Evolutionary conservation across 2,888 invertebrate species (phyloP).

Genomic region (Drosophila engyochracea): DNA sequence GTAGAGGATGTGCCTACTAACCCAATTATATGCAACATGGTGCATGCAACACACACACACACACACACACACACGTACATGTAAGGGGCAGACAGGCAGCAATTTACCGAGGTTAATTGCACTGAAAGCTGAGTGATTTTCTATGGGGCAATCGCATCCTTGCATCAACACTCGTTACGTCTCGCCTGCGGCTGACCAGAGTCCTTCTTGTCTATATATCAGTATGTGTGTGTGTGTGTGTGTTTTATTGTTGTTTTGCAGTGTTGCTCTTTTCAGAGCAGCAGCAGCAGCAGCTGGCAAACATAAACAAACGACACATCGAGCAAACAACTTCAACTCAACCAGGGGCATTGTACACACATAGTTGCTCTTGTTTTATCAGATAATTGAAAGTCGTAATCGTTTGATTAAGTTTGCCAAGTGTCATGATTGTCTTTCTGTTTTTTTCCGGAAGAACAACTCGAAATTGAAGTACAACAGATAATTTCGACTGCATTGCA

Average conservation of each 20-base stretch:
- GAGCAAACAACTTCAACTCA: conserved; percentile 48
- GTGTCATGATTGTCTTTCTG: conserved; percentile 70
- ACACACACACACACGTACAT: neutral
- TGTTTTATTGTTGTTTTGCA: conserved; percentile 39
- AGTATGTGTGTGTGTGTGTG: conserved; percentile 8
- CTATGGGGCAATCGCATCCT: conserved; percentile 17
- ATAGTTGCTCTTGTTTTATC: conserved; percentile 68
- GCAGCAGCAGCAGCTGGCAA: conserved; percentile 7
- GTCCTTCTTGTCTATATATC: conserved; percentile 9
- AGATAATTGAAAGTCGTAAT: conserved; percentile 81
- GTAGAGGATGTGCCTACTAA: conserved; percentile 18
- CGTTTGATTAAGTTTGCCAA: conserved; percentile 77
- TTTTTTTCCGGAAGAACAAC: conserved; percentile 20
- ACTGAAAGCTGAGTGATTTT: conserved; percentile 43
- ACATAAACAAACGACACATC: conserved; percentile 36
- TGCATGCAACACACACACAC: conserved; percentile 5
- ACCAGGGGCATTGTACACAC: conserved; percentile 19
- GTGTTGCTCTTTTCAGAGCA: conserved; percentile 32
- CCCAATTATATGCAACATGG: conserved; percentile 7
- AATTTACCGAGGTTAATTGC: conserved; percentile 45
- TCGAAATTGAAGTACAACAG: conserved; percentile 4
- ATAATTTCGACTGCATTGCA: neutral
- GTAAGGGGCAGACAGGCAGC: neutral
- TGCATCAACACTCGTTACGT: conserved; percentile 22
- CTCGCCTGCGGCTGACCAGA: conserved; percentile 34